Conservation (phyloP, 2,888 invertebrate species). For the Petrophora chlorosata region DNA sequence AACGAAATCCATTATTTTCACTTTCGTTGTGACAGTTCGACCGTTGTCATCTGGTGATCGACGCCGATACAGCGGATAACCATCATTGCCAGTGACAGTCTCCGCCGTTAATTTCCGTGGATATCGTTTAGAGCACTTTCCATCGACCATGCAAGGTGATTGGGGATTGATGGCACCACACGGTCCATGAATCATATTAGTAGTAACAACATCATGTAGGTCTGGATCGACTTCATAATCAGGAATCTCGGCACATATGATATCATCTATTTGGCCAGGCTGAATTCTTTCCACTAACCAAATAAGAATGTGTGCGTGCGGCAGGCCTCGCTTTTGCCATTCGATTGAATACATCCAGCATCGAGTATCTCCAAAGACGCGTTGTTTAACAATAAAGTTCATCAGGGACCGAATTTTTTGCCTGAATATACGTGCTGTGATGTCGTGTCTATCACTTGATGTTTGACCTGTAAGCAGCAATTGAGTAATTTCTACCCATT, state of each 20-base stretch:
- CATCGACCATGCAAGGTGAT: constrained; percentile 39
- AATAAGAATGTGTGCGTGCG: constrained; percentile 34
- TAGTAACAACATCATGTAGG: constrained; percentile 33
- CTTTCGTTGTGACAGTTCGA: constrained; percentile 10
- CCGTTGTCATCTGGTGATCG: constrained; percentile 39
- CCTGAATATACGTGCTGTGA: neutral
- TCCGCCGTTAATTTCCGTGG: constrained; percentile 34
- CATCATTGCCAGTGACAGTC: constrained; percentile 12
- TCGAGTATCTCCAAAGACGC: constrained; percentile 34
- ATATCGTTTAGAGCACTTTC: constrained; percentile 38
- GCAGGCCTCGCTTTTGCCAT: constrained; percentile 39
- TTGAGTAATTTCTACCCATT: constrained; percentile 40
- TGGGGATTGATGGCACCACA: constrained; percentile 34
- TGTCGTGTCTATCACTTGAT: neutral
- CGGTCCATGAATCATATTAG: constrained; percentile 43
- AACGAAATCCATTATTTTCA: constrained; percentile 8
- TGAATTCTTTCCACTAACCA: constrained; percentile 35
- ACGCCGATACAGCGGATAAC: constrained; percentile 43
- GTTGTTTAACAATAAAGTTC: constrained; percentile 26
- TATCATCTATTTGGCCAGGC: constrained; percentile 35
- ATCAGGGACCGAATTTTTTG: neutral
- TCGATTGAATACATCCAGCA: constrained; percentile 38
- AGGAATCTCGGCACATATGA: constrained; percentile 42
- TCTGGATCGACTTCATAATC: constrained; percentile 25
- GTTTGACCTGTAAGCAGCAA: constrained; percentile 7